Conservation (phyloP, 2,797 vertebrate species). For the Scolopax rusticola region DNA sequence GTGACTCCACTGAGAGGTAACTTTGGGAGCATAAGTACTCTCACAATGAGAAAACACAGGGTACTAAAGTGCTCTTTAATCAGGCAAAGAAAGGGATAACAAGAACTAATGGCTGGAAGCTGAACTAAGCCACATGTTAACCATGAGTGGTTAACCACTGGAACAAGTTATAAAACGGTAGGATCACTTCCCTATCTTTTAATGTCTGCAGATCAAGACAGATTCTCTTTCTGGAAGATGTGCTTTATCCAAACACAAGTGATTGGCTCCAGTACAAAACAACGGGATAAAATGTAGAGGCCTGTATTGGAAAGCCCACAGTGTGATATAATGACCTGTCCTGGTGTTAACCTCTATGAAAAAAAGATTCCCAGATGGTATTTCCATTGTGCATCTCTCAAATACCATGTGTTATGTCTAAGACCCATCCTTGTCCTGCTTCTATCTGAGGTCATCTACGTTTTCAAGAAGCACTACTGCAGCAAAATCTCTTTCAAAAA, state of each 20-base stretch:
- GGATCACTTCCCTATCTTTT: slow-evolving; percentile 51
- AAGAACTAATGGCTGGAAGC: slow-evolving; percentile 38
- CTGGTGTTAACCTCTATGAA: background rate
- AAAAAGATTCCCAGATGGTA: background rate
- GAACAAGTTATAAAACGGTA: slow-evolving; percentile 55
- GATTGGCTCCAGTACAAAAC: background rate
- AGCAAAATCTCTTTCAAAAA: background rate
- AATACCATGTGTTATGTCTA: background rate
- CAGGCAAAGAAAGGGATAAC: slow-evolving; percentile 25
- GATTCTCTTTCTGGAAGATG: slow-evolving; percentile 12
- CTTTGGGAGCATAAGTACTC: slow-evolving; percentile 1
- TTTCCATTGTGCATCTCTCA: background rate
- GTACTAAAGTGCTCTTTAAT: slow-evolving; percentile 32
- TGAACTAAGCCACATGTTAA: slow-evolving; percentile 59
- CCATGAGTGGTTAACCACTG: slow-evolving; percentile 57
- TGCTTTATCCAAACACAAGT: background rate
- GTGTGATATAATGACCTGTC: background rate
- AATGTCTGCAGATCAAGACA: slow-evolving; percentile 16
- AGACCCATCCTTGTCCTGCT: background rate
- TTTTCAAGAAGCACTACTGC: background rate
- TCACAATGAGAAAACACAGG: background rate
- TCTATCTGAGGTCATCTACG: background rate
- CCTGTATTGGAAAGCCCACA: background rate
- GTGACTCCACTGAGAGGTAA: background rate
- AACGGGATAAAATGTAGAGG: background rate